Percentiles rank a stretch among this genome's conserved stretches.
Conservation (phyloP, 2,888 invertebrate genomes). For the Megaustenia siamemsis region DNA sequence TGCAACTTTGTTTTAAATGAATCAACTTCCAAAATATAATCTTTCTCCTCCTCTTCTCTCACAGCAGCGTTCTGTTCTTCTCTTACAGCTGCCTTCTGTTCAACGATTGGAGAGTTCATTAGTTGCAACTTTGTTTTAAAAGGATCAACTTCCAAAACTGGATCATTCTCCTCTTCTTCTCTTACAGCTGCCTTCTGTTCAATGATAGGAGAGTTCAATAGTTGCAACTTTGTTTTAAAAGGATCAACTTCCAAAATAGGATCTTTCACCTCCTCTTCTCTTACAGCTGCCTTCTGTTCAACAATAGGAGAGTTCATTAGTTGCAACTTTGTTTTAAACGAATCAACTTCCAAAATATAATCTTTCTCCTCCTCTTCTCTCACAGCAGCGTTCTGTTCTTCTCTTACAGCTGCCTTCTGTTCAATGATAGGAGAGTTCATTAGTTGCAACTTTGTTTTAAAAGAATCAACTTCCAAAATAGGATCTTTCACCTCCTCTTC, state of each 20-base stretch:
- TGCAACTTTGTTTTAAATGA: slow-evolving; percentile 45
- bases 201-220: background rate
- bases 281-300: background rate
- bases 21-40: background rate
- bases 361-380: background rate
- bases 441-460: slow-evolving; percentile 28
- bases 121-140: slow-evolving; percentile 32
- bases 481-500: background rate
- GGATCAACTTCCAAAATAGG: background rate
- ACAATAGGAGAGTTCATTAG: background rate
- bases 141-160: background rate
- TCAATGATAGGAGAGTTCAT: slow-evolving; percentile 1
- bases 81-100: background rate
- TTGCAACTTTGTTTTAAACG: slow-evolving; percentile 33
- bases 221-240: slow-evolving; percentile 30
- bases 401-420: background rate
- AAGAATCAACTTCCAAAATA: slow-evolving; percentile 1
- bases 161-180: background rate
- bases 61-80: too few relatives aligned
- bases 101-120: background rate
- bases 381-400: background rate
- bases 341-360: background rate
- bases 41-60: background rate
- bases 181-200: background rate
- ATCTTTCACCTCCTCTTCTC: background rate